Evolutionary conservation across 2,113 vertebrate species (phyloP), one percentile per base, ranked within the genome.

Genomic region (Andinoacara biseriatus): DNA sequence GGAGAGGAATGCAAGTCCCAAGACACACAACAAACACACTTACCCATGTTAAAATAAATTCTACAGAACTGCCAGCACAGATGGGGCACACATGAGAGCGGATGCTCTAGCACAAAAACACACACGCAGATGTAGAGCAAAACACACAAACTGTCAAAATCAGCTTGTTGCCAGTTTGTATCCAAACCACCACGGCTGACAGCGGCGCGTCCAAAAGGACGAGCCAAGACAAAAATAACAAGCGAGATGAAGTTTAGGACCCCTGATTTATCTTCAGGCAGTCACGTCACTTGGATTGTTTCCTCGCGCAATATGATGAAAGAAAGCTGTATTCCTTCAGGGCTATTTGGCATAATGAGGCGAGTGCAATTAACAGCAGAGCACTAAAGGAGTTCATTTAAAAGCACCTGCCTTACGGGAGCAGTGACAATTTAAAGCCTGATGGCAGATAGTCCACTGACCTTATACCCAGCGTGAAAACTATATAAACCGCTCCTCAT

Each of bases 341-440:
- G 84, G 69, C 18, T 33, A 14, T 60, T 72, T 62, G 24, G 35
- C 46, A 43, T 56, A 80, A 85, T 61, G 60, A 85, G 13, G 65
- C 18, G 13, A 84, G 46, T 24, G 13, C 20, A 78, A 57, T 78
- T 57, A 78, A 57, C 33, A 59, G 31, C 78, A 78, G 14, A 54
- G 49, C 22, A 80, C 56, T 58, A 35, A 52, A 33, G 18, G 40
- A n/a, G 74, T 80, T 58, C 20, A 79, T 76, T 78, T 61, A 46
- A 58, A 76, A 57, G 43, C 26, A 54, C 11, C 38, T 59, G 54
- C 69, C 81, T 84, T 46, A 24, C 43, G 74, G 31, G 20, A 20
- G 52, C 58, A 59, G 33, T 49, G 78, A 74, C 57, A 24, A 56
- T 59, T 35, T 54, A 26, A 82, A 46, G 46, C 46, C 60, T 38